Evolutionary conservation across 2,113 vertebrate species (phyloP), one percentile per base, ranked within the genome.

Genomic region (Oryzias curvinotus): DNA sequence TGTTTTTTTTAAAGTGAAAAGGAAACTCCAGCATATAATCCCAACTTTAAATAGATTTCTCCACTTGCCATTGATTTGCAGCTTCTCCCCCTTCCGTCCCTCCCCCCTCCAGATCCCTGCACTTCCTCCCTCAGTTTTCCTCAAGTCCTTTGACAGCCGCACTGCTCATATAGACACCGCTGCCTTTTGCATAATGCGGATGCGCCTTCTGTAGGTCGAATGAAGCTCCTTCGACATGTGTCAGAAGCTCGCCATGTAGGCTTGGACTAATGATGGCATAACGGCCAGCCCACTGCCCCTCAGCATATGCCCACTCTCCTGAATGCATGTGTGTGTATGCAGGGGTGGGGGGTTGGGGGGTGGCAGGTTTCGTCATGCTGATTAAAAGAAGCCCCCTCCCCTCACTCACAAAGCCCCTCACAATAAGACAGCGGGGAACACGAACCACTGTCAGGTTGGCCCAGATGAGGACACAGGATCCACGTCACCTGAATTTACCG

Each of bases 201-300:
- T 86, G 90, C 86, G 66, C 76, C 85, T 86, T 84, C 88, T 85
- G 90, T 89, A 89, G 89, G 90, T 88, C 85, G 90, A 80, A 76
- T 85, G 89, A 83, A 81, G 77, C 85, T 78, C 69, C 86, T 87
- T 83, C 88, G 91, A 92, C 91, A 92, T 92, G 89, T 92, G 91
- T 92, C 91, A 92, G 84, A 84, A 83, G 89, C 90, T 86, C 64
- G 79, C 85, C 81, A 82, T 85, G 87, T 88, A 82, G 77, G 85
- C 73, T 80, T 85, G 87, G 90, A 91, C 91, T 92, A 92, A 92
- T 92, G 91, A 92, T 92, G 91, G 89, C 88, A 85, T 87, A 74
- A 61, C 69, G 91, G 87, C 90, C 90, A 83, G 91, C 90, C 89
- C 89, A 86, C 91, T 92, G 91, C 86, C 91, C 91, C 90, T 86